These are phyloP conservation scores for Lota lota DNA, from an alignment of 2,113 vertebrate genomes.

Conservation along the genomic window DNA sequence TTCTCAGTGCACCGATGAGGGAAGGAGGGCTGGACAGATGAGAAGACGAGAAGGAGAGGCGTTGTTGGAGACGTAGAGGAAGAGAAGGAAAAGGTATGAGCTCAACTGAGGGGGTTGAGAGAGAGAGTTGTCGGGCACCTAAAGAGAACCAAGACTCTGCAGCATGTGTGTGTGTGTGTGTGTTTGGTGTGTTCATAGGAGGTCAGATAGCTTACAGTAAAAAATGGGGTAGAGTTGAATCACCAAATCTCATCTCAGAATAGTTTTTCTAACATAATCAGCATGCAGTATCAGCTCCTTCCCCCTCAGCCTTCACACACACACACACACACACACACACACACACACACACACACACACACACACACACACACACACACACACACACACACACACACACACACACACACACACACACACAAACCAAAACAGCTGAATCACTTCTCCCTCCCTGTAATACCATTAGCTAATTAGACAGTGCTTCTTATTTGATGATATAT, in stretches of 20 bases:
- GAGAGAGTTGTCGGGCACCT: neutral
- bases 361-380: neutral
- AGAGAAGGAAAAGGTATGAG: neutral
- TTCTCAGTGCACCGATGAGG: too few relatives aligned
- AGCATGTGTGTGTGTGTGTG: neutral
- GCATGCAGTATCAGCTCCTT: too few relatives aligned
- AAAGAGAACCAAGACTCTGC: neutral
- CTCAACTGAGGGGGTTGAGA: neutral
- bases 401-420: constrained; percentile 6
- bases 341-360: constrained; percentile 10
- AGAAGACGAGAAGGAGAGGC: neutral
- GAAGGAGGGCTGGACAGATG: too few relatives aligned
- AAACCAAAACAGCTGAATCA: constrained; percentile 14
- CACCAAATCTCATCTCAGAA: too few relatives aligned
- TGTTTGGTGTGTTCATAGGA: neutral
- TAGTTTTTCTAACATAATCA: too few relatives aligned
- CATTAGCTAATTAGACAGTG: constrained; percentile 52
- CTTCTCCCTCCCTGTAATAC: neutral
- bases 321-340: constrained; percentile 8
- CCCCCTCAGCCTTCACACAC: neutral
- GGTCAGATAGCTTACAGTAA: neutral
- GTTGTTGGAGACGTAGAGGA: neutral
- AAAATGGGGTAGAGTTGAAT: too few relatives aligned
- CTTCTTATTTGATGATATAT: constrained; percentile 41
- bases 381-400: constrained; percentile 16